Evolutionary conservation across 2,113 vertebrate species (phyloP), one percentile per base, ranked within the genome.

Genomic region (Corvus hawaiiensis): DNA sequence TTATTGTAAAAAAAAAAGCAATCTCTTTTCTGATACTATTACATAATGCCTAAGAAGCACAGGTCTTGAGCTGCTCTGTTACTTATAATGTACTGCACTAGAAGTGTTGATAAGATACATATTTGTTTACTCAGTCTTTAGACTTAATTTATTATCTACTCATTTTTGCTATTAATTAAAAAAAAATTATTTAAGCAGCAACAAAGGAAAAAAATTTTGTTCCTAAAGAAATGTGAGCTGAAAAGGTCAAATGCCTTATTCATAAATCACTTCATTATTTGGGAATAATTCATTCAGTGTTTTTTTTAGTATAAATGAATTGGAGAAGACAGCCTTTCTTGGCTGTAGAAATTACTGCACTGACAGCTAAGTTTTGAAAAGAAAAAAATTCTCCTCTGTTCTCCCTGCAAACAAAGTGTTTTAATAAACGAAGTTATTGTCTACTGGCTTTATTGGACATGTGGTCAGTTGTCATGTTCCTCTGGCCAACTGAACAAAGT

Each of bases 381-480:
- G 44, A 82, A 76, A 91, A 91, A 87, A 62, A 10, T 41, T 79
- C 52, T 69, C 73, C 10, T 87, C 89, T 81, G 66, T 82, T 90
- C 89, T 86, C 73, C 26, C 48, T 96, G 73, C 68, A 94, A 94
- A 84, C 87, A 80, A 97, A 96, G 91, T 94, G 94, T 98, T 96
- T 97, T 96, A 98, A 97, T 98, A 97, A 98, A 96, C 82, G 72
- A 83, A 97, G 92, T 97, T 97, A 97, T 98, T 98, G 97, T 98
- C 98, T 97, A 73, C 97, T 96, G 85, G 84, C 79, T 96, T 98
- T 98, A 96, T 98, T 97, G 98, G 98, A 98, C 98, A 99, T 99
- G 98, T 99, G 98, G 98, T 98, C 98, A 99, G 97, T 98, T 99
- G 98, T 99, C 98, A 98, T 98, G 98, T 98, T 98, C 97, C 97